phyloP scores from a whole-genome alignment of 1,140 invertebrate genomes.

The Sinella curviseta region DNA sequence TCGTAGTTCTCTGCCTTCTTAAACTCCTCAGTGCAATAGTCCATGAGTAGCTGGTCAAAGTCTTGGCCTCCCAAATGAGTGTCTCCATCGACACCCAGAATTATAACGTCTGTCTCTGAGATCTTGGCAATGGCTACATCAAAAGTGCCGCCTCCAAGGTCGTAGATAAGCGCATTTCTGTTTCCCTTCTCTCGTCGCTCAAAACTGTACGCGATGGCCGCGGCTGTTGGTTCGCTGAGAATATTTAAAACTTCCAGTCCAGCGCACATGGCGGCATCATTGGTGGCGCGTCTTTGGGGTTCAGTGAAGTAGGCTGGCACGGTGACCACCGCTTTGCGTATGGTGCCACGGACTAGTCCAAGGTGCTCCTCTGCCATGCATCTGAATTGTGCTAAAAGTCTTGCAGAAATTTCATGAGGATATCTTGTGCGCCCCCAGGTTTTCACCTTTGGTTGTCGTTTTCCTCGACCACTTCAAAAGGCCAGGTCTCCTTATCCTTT shows the following conservation, averaged over 20 bases:
- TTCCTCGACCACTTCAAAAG: background rate
- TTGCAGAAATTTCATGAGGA: background rate
- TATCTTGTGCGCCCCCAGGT: background rate
- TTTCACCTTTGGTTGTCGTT: background rate
- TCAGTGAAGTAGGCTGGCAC: slow-evolving; percentile 53
- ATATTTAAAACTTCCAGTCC: slow-evolving; percentile 44
- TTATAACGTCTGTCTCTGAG: slow-evolving; percentile 57
- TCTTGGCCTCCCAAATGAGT: slow-evolving; percentile 57
- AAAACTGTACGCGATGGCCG: slow-evolving; percentile 41
- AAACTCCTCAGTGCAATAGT: background rate
- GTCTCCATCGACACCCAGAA: slow-evolving; percentile 59
- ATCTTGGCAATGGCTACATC: slow-evolving; percentile 61
- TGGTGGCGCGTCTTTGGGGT: slow-evolving; percentile 53
- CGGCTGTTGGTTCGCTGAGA: slow-evolving; percentile 47
- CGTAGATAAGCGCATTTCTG: slow-evolving; percentile 55
- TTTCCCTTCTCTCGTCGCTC: too few relatives aligned
- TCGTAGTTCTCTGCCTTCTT: background rate
- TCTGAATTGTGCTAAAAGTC: background rate
- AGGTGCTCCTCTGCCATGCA: background rate
- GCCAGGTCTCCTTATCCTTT: background rate
- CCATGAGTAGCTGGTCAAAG: slow-evolving; percentile 52
- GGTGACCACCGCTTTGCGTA: background rate
- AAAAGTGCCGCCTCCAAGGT: slow-evolving; percentile 62
- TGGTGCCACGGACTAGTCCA: background rate
- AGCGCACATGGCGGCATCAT: slow-evolving; percentile 40